Evolutionary conservation across 2,797 vertebrate genomes (phyloP), one percentile per base, ranked within the genome.

Genomic region (Borostomias antarcticus): DNA sequence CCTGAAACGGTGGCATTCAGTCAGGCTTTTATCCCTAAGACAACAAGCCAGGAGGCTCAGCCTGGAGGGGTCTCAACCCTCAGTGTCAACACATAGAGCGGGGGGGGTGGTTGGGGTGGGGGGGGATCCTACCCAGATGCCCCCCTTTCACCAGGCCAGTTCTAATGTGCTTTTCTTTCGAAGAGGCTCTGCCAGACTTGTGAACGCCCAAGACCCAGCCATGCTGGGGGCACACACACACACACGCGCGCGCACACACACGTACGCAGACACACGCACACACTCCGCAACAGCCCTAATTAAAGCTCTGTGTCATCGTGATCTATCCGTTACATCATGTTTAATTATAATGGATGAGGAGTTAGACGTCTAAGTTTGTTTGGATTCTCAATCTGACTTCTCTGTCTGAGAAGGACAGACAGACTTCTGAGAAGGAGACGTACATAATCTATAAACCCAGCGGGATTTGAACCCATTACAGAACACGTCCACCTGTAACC

Each of bases 251-350:
- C 17, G 26, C 6, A 23, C 25, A 48, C 45, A 58, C 35, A 25
- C 11, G 15, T 7, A 58, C 23, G 21, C 57, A 48, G n/a, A 58
- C 35, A 19, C 5, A 40, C 17, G 26, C 6, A 23, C 25, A 43
- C 15, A 59, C 26, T 53, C 37, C 58, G 43, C 37, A 43, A 30
- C 47, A 66, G 64, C 29, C 21, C n/a, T 58, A 50, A 50, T 62
- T 56, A 64, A 64, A 64, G 28, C n/a, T n/a, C n/a, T n/a, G n/a
- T 37, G 52, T 33, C 30, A 51, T 58, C 54, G 26, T 33, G 54
- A 32, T 51, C 64, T 33, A 66, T n/a, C 64, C 56, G 57, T 57
- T 35, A 57, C 63, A 47, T 66, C 29, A 66, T 45, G 8, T 26
- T 32, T 66, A 58, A 66, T 66, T 66, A 26, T 26, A 48, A 32